Evolutionary conservation across 1,140 invertebrate genomes (phyloP), one percentile per base, ranked within the genome.

Genomic region (Eriosoma lanigerum): DNA sequence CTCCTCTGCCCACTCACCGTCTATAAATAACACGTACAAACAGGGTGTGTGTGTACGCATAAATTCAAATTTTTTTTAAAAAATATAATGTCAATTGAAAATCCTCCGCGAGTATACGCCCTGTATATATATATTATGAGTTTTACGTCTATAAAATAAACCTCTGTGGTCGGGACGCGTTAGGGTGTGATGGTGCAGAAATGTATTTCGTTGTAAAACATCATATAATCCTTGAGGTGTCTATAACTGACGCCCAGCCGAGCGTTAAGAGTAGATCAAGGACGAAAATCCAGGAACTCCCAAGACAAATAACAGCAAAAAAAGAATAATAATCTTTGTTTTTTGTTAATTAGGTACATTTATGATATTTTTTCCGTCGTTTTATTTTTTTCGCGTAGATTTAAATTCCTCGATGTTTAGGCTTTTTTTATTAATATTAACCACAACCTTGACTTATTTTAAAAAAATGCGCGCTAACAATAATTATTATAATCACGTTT

Each of bases 201-300:
- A 72, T 75, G 56, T 29, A 58, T 76, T 76, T n/a, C 32, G 38
- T 17, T 4, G n/a, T 15, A 75, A n/a, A 19, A 70, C 21, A 8
- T 3, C 54, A n/a, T n/a, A n/a, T n/a, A n/a, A 44, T 76, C 73
- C 73, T 76, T 76, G 73, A 76, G n/a, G 12, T 5, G 32, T 58
- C n/a, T n/a, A 76, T 76, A 76, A 44, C 32, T 26, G n/a, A 56
- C 73, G 38, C 44, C 54, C 73, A 76, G 32, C 32, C 32, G 54
- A 60, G 50, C 54, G 21, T 76, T 76, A 9, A 76, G 73, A 76
- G n/a, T 58, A 29, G 73, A 56, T 32, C 73, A 76, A 76, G 73
- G 73, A 76, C 73, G 13, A 8, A 44, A 76, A 76, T 76, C 52
- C 73, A 76, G 73, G 54, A 76, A 76, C 29, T 46, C 26, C 21